Conservation (phyloP, 2,797 vertebrate species). For the Eidolon dupreanum region DNA sequence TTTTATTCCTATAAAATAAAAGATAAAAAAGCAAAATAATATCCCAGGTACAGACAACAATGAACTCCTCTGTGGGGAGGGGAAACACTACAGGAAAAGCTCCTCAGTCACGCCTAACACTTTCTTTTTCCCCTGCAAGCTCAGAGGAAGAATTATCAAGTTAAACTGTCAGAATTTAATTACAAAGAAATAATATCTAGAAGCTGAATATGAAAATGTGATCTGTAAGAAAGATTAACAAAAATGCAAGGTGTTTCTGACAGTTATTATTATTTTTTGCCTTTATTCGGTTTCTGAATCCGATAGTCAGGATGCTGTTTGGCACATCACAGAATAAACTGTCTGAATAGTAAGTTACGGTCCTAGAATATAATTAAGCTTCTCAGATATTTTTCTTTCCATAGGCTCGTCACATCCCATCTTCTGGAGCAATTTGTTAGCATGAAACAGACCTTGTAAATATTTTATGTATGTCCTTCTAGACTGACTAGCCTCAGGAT, state of each 20-base stretch:
- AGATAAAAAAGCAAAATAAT: neutral
- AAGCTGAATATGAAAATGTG: neutral
- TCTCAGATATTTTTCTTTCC: neutral
- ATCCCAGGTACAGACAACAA: neutral
- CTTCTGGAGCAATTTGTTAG: neutral
- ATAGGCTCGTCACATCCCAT: neutral
- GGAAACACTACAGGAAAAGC: neutral
- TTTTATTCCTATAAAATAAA: neutral
- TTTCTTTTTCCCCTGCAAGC: neutral
- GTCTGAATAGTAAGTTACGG: neutral
- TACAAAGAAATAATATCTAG: neutral
- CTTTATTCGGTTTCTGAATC: neutral
- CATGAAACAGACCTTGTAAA: neutral
- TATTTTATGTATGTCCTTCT: conserved; percentile 2
- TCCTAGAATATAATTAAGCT: neutral
- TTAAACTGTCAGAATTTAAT: neutral
- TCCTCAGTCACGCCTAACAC: neutral
- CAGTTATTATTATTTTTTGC: neutral
- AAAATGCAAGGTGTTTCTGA: neutral
- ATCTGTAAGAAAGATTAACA: neutral
- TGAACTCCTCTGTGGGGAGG: neutral
- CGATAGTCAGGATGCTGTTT: neutral
- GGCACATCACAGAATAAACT: neutral
- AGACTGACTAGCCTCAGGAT: neutral
- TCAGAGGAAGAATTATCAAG: neutral